Evolutionary conservation across 2,888 invertebrate species (phyloP).

Genomic region (Sceliomorpha sp.): DNA sequence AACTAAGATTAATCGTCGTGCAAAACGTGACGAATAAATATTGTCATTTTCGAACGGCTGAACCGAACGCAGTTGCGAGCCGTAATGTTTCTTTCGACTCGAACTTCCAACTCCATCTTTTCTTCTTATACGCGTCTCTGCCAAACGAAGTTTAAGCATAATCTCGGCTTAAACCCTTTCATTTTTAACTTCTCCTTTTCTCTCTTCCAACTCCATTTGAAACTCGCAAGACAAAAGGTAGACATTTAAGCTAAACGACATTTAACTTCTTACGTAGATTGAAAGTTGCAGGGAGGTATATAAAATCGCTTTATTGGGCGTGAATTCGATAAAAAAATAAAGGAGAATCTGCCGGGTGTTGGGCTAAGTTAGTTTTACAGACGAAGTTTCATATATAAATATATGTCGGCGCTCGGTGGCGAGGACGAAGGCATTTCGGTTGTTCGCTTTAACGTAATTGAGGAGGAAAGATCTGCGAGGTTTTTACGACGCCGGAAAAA

Average conservation of each 20-base stretch:
- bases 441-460: conserved; percentile 30
- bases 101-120: conserved; percentile 1
- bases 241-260: conserved; percentile 13
- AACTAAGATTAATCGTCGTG: too few species aligned
- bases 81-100: conserved; percentile 14
- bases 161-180: conserved; percentile 17
- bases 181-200: conserved; percentile 10
- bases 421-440: conserved; percentile 26
- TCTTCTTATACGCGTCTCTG: conserved; percentile 15
- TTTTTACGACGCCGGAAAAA: conserved; percentile 20
- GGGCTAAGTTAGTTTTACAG: conserved; percentile 21
- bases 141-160: conserved; percentile 25
- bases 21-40: too few species aligned
- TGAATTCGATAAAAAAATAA: conserved; percentile 11
- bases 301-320: conserved; percentile 9
- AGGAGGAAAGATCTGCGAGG: conserved; percentile 13
- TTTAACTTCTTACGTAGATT: conserved; percentile 10
- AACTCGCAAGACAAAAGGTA: conserved; percentile 6
- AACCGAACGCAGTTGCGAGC: too few species aligned
- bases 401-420: conserved; percentile 27
- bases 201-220: conserved; percentile 14
- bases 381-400: conserved; percentile 38
- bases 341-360: neutral
- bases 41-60: too few species aligned
- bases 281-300: conserved; percentile 5